Conservation (phyloP, 1,140 invertebrate species). For the Zaprionus capensis region DNA sequence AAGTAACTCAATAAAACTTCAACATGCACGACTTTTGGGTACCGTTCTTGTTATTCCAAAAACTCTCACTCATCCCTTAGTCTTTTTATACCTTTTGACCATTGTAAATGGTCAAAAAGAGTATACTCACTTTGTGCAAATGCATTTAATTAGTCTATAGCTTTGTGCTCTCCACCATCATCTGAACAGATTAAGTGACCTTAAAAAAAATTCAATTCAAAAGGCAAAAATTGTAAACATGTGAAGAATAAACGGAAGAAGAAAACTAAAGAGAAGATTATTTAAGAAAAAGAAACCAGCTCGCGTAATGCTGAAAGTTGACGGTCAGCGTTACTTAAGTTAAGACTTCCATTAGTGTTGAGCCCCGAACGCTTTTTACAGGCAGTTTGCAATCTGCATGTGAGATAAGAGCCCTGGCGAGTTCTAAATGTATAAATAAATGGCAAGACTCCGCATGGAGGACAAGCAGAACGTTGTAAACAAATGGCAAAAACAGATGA, state of each 20-base stretch:
- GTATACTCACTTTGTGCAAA: no score
- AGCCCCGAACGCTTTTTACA: background rate
- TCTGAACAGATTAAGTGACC: no score
- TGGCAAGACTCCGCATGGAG: background rate
- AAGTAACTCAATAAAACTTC: conserved; percentile 14
- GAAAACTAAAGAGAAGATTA: background rate
- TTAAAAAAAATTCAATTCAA: no score
- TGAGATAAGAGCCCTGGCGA: background rate
- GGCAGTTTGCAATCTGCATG: background rate
- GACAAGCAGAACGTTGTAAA: background rate
- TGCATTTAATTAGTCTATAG: no score
- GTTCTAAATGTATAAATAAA: background rate
- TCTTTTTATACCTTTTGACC: no score
- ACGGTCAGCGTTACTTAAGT: background rate
- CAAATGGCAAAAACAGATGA: background rate
- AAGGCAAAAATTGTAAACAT: no score
- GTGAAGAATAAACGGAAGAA: background rate
- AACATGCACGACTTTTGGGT: background rate
- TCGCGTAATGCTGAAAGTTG: background rate
- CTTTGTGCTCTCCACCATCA: no score
- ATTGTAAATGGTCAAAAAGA: no score
- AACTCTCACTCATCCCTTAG: no score
- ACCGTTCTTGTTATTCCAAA: no score
- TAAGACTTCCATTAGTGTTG: background rate
- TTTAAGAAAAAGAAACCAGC: background rate